Percentiles rank a stretch among this genome's conserved stretches.
Evolutionary conservation across 2,888 invertebrate genomes (phyloP).

Genomic region (Phorcus lineatus): DNA sequence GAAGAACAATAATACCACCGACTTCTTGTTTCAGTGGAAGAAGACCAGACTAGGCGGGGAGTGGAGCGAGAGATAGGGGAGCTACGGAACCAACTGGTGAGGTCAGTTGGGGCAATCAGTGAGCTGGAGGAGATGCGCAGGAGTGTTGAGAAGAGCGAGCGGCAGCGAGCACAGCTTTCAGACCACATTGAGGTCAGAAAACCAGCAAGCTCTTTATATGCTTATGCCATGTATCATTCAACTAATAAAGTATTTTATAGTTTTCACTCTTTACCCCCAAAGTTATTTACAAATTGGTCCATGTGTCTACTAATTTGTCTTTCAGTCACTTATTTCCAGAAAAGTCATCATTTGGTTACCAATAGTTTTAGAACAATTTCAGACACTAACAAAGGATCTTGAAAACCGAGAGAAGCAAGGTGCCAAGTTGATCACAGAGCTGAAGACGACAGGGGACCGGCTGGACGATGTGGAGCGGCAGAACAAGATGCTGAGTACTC

Average conservation of each 20-base stretch:
- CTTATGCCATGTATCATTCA: too few species aligned
- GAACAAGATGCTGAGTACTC: slow-evolving; percentile 55
- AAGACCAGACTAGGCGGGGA: slow-evolving; percentile 34
- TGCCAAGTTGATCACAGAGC: slow-evolving; percentile 66
- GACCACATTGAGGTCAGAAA: slow-evolving; percentile 71
- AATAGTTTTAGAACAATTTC: slow-evolving; percentile 21
- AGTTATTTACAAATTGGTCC: too few species aligned
- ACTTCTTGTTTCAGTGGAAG: slow-evolving; percentile 23
- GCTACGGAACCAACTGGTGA: slow-evolving; percentile 61
- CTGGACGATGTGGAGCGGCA: slow-evolving; percentile 66
- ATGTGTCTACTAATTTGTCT: too few species aligned
- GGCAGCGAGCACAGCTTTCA: slow-evolving; percentile 70
- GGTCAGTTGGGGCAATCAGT: slow-evolving; percentile 62
- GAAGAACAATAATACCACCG: too few species aligned
- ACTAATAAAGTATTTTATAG: too few species aligned
- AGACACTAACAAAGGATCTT: slow-evolving; percentile 70
- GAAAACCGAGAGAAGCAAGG: slow-evolving; percentile 66
- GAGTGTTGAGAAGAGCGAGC: slow-evolving; percentile 68
- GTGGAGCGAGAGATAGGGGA: slow-evolving; percentile 67
- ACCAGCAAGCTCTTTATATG: too few species aligned
- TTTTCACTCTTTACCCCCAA: too few species aligned
- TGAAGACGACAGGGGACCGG: slow-evolving; percentile 67
- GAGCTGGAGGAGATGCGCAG: slow-evolving; percentile 65
- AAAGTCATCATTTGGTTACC: too few species aligned
- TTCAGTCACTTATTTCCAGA: too few species aligned